Evolutionary conservation across 2,888 invertebrate genomes (phyloP).

Genomic region (Serripes groenlandicus): DNA sequence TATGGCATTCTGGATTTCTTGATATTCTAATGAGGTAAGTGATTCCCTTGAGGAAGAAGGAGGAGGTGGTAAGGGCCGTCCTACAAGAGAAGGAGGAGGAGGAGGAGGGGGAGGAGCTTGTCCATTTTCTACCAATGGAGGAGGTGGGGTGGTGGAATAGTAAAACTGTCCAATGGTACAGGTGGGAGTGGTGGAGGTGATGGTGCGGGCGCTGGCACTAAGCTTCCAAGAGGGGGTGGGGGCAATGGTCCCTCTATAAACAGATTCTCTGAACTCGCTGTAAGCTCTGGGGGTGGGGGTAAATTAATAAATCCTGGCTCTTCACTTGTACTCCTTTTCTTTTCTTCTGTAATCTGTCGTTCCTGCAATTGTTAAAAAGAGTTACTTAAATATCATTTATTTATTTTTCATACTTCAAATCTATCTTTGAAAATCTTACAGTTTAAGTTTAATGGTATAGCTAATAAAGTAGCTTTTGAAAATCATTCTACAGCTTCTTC

Average conservation of each 20-base stretch:
- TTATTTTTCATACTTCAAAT: too few relatives aligned
- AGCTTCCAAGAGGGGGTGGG: conserved; percentile 41
- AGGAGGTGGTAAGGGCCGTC: conserved; percentile 35
- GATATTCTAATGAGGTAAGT: conserved; percentile 60
- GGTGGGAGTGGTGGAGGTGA: conserved; percentile 62
- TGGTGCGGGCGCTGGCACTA: conserved; percentile 24
- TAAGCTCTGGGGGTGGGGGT: conserved; percentile 66
- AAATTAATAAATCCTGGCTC: conserved; percentile 54
- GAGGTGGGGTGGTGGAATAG: conserved; percentile 49
- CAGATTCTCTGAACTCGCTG: conserved; percentile 59
- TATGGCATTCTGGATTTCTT: conserved; percentile 72
- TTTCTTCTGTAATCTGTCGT: conserved; percentile 52
- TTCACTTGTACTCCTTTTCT: conserved; percentile 6
- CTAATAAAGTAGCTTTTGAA: too few relatives aligned
- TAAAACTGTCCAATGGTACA: conserved; percentile 41
- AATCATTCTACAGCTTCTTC: too few relatives aligned
- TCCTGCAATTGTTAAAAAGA: conserved; percentile 49
- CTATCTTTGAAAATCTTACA: too few relatives aligned
- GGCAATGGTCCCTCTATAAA: conserved; percentile 65
- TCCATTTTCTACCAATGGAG: conserved; percentile 41
- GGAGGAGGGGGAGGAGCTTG: conserved; percentile 67
- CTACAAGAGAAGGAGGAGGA: conserved; percentile 49
- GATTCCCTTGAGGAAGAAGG: conserved; percentile 25
- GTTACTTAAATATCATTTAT: too few relatives aligned
- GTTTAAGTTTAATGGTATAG: too few relatives aligned